Base-by-base conservation (phyloP, 2,888 invertebrate species). In the Xestia xanthographa region DNA sequence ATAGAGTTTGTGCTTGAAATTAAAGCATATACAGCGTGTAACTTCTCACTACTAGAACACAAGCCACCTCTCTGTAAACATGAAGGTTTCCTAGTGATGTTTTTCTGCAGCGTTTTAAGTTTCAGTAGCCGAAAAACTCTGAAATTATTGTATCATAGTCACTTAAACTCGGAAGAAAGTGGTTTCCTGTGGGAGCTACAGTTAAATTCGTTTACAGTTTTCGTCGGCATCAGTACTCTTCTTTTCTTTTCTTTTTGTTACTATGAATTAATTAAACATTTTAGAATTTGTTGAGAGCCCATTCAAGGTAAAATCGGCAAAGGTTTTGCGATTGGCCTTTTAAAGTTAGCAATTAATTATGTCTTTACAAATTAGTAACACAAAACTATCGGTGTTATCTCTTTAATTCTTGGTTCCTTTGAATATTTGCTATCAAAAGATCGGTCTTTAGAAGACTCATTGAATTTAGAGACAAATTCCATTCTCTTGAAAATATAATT, bases 371-470 rank as follows among this genome's bases (percentile, higher is more conserved):
- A 80, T 80, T 58, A 50, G 68, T 66, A 72, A 75, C 26, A 58
- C 50, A 63, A 81, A 72, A 53, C 34, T 41, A 29, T 17, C 50
- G 26, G 48, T 53, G 5, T 60, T 56, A 65, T 60, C 34, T 65
- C 60, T 34, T 63, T 56, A 34, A 50, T 75, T 72, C 53, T 76
- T 56, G 9, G 29, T 43, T 38, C 38, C 69, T 82, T 72, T 72
- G 53, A 70, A 68, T 62, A 70, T 38, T 22, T 56, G 20, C n/a
- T 58, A 65, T 75, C 67, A 80, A 85, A 82, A 74, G 62, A 41
- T 9, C 34, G 22, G 14, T 41, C 20, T 38, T 56, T 26, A 77
- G 53, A n/a, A 43, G 38, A n/a, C 60, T 72, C 29, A 38, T 60
- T 60, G 56, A 62, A 74, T 12, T 66, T 58, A 12, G 20, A 65